A percentile compares a stretch with the other conserved stretches of the same genome.
phyloP scores from a whole-genome alignment of 2,888 invertebrate genomes.

The Antheraea assamensis region DNA sequence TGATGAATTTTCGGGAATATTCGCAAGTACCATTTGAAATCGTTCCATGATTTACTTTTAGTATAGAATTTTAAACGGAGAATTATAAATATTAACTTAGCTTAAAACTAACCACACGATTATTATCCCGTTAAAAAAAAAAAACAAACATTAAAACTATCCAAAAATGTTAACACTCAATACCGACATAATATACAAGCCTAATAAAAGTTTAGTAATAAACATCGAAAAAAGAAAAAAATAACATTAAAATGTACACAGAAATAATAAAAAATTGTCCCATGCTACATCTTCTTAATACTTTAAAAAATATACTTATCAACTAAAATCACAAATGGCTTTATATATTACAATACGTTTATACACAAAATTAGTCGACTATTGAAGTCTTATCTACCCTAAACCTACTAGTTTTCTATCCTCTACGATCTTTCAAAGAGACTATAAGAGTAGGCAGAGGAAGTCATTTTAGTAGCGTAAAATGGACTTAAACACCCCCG shows the following conservation, averaged over 20 bases:
- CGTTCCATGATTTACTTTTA: neutral
- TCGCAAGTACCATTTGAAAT: neutral
- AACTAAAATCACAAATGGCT: slow-evolving; percentile 6
- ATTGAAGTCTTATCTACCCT: neutral
- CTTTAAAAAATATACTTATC: slow-evolving; percentile 10
- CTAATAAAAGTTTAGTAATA: slow-evolving; percentile 20
- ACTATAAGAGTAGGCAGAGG: neutral
- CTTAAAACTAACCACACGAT: neutral
- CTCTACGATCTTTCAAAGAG: neutral
- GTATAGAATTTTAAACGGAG: neutral
- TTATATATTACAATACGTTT: neutral
- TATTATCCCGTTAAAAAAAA: neutral
- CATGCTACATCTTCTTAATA: slow-evolving; percentile 1
- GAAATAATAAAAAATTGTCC: slow-evolving; percentile 24
- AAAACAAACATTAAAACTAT: slow-evolving; percentile 24
- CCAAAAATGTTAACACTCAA: slow-evolving; percentile 25
- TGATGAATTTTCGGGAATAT: neutral
- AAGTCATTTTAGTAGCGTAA: neutral
- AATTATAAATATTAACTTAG: neutral
- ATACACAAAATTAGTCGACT: neutral
- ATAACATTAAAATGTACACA: slow-evolving; percentile 15
- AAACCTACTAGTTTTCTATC: neutral
- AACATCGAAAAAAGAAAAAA: slow-evolving; percentile 25
- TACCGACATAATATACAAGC: slow-evolving; percentile 28
- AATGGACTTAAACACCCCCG: no score